Conservation (phyloP, 2,888 invertebrate genomes). For the Cephus pulcher region DNA sequence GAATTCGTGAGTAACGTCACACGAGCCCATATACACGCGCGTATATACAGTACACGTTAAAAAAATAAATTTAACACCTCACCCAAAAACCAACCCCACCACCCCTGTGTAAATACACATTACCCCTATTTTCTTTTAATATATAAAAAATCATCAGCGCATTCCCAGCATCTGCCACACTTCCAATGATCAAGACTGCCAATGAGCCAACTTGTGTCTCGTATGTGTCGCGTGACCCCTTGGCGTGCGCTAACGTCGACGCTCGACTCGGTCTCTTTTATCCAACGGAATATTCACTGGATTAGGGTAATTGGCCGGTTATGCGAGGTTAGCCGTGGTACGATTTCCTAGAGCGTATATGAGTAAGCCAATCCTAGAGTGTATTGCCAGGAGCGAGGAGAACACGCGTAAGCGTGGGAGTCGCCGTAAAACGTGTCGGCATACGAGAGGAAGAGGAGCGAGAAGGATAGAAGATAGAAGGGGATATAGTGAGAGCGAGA, state of each 20-base stretch:
- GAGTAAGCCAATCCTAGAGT: slow-evolving; percentile 18
- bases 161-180: background rate
- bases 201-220: background rate
- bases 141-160: background rate
- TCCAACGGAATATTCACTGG: slow-evolving; percentile 62
- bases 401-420: slow-evolving; percentile 28
- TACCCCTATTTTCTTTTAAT: background rate
- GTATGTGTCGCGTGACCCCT: background rate
- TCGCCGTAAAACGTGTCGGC: background rate
- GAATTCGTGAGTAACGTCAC: background rate
- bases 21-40: background rate
- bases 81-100: background rate
- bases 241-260: background rate
- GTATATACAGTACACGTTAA: too few species aligned
- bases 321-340: slow-evolving; percentile 34
- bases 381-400: slow-evolving; percentile 10
- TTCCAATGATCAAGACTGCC: background rate
- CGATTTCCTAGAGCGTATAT: slow-evolving; percentile 18
- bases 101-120: background rate
- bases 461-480: background rate
- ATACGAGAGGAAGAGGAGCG: background rate
- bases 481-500: too few species aligned
- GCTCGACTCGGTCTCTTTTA: slow-evolving; percentile 39
- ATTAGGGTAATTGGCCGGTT: slow-evolving; percentile 63
- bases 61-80: background rate